A percentile compares a stretch with the other conserved stretches of the same genome.
phyloP scores from a whole-genome alignment of 1,140 invertebrate species.

The Planococcus citri region DNA sequence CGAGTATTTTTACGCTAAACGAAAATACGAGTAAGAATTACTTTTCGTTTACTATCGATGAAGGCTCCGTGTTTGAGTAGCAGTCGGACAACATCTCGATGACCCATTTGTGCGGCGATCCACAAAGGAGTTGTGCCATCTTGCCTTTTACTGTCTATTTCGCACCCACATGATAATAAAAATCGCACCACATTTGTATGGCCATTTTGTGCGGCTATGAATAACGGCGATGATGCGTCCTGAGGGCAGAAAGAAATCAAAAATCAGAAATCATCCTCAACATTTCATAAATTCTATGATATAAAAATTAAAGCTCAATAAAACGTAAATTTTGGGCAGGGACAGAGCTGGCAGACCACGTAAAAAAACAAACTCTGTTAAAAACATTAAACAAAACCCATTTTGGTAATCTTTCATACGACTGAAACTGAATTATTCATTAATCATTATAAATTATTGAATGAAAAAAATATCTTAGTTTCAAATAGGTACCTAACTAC shows the following conservation, averaged over 20 bases:
- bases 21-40: background rate
- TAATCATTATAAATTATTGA: no score
- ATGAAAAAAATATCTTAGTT: no score
- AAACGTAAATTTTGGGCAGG: no score
- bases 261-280: no score
- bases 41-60: constrained; percentile 56
- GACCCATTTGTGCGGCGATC: constrained; percentile 89
- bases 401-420: no score
- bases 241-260: constrained; percentile 38
- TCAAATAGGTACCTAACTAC: no score
- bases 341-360: no score
- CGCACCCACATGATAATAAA: constrained; percentile 54
- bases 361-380: no score
- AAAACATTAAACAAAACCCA: no score
- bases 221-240: constrained; percentile 76
- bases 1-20: background rate
- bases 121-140: constrained; percentile 82
- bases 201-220: constrained; percentile 82
- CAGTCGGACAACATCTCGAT: constrained; percentile 63
- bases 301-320: no score
- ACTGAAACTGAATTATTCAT: no score
- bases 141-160: constrained; percentile 51
- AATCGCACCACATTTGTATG: constrained; percentile 59
- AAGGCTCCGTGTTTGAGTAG: constrained; percentile 61
- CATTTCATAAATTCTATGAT: no score